These are phyloP conservation scores for Notarius lentiginosus DNA, from an alignment of 2,113 vertebrate species.

Conservation along the genomic window DNA sequence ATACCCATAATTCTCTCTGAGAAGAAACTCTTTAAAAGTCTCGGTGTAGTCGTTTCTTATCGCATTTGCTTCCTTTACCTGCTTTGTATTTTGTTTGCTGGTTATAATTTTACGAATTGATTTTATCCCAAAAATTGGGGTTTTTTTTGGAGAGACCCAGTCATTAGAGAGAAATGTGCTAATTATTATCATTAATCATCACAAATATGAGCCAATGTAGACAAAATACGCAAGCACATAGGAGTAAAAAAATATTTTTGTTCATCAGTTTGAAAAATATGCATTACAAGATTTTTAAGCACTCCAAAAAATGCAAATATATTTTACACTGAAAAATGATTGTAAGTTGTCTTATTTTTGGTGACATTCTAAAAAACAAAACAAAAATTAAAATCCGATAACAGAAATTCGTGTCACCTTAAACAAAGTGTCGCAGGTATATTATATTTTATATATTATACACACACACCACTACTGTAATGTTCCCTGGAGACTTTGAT, in stretches of 20 bases:
- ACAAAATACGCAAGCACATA: background rate
- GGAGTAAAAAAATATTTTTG: background rate
- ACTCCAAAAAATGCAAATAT: background rate
- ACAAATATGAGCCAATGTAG: background rate
- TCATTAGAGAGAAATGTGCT: background rate
- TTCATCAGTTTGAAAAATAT: slow-evolving; percentile 61
- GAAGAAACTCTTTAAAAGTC: too few species aligned
- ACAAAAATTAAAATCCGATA: background rate
- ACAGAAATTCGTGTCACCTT: background rate
- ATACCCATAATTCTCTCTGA: background rate
- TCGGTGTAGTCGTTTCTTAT: background rate
- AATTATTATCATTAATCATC: background rate
- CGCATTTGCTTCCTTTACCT: background rate
- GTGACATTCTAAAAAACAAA: background rate
- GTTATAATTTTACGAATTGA: background rate
- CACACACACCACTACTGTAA: too few species aligned
- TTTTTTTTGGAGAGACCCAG: background rate
- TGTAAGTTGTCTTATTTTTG: background rate
- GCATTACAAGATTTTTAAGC: slow-evolving; percentile 13
- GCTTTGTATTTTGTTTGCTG: background rate
- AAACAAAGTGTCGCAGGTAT: background rate
- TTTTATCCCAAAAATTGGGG: too few species aligned
- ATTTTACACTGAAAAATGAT: background rate
- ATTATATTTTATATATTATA: too few species aligned
- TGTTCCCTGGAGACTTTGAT: too few species aligned